Evolutionary conservation across 2,797 vertebrate species (phyloP), one percentile per base, ranked within the genome.

Genomic region (Babyrousa celebensis): DNA sequence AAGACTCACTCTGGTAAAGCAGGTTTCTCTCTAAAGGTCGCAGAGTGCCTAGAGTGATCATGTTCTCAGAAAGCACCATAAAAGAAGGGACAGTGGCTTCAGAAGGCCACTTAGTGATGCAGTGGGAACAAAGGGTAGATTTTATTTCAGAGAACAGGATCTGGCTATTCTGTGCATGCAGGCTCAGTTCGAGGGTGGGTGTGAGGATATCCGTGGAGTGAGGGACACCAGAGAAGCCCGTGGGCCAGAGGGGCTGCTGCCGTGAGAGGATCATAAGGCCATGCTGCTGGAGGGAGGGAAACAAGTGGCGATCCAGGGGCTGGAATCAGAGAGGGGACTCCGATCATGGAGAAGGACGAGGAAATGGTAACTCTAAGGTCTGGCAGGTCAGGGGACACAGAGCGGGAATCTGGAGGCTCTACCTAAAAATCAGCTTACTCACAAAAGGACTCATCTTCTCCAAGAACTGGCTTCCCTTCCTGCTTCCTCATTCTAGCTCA

Each of bases 101-200:
- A 16, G 68, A 86, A 36, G 16, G 60, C 12, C n/a, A n/a, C n/a
- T 86, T 6, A 94, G 62, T 32, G 89, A 79, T 8, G 79, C 65
- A 40, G 3, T 60, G 32, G 60, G 86, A 85, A 95, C 56, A 87
- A 17, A 21, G 12, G 54, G 60, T 48, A 74, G 78, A 48, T 5
- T 74, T 94, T 12, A 63, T 56, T 79, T 84, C 75, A 29, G 63
- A 92, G 85, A 91, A 82, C 65, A 93, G 86, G 58, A 48, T 54
- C 56, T 80, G 63, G 29, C 48, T 93, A 3, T 20, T 65, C 56
- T 54, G 62, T 83, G 89, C 93, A 71, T 67, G 60, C 79, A 83
- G 83, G 62, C 36, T 89, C 60, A 14, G n/a, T 82, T 65, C 60
- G 21, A 7, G 67, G 18, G 77, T 52, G n/a, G 56, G n/a, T 67